phyloP scores from a whole-genome alignment of 2,797 vertebrate species.

The Gymnocypris eckloni region DNA sequence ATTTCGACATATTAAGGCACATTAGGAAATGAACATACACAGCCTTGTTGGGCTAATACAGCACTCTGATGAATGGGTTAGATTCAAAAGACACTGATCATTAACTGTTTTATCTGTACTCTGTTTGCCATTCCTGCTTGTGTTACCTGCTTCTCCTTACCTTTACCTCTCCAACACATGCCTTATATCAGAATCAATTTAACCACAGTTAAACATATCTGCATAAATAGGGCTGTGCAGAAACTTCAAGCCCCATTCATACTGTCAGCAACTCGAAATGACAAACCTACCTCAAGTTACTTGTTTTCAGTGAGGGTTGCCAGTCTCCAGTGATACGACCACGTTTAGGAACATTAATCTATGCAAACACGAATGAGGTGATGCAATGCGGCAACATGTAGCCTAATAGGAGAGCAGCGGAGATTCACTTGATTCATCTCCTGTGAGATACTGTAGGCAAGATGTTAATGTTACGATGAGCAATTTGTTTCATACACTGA shows the following conservation, averaged over 20 bases:
- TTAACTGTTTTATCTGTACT: conserved; percentile 23
- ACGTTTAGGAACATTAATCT: background rate
- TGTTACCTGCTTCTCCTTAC: conserved; percentile 34
- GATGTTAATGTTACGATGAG: background rate
- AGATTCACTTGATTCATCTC: background rate
- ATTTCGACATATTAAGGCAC: conserved; percentile 67
- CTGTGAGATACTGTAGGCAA: background rate
- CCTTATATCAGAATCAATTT: background rate
- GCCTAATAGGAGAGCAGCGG: background rate
- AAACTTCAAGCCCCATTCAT: conserved; percentile 25
- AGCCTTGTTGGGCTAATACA: conserved; percentile 33
- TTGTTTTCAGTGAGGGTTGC: background rate
- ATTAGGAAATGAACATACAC: conserved; percentile 53
- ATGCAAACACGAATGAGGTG: background rate
- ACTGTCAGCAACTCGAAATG: background rate
- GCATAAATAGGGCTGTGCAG: background rate
- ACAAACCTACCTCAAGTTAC: background rate
- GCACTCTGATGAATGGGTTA: conserved; percentile 35
- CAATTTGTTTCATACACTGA: background rate
- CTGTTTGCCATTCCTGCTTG: conserved; percentile 42
- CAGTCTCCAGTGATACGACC: background rate
- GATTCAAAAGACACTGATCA: conserved; percentile 13
- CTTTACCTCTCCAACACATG: conserved; percentile 49
- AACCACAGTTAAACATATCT: background rate
- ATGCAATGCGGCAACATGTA: background rate